Conservation (phyloP, 2,888 invertebrate species). For the Cerceris ruficornis region DNA sequence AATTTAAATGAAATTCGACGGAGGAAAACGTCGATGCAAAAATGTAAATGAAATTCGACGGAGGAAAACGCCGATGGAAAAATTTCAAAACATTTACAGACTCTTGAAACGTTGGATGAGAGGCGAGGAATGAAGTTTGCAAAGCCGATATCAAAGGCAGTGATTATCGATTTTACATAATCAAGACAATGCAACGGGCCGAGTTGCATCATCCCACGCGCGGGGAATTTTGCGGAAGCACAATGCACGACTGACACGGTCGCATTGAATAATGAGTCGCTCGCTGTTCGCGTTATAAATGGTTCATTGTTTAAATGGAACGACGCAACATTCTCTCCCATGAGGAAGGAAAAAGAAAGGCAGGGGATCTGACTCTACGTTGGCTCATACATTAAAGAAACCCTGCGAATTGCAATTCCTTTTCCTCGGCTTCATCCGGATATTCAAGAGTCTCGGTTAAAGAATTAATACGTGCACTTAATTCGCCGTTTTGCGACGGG, state of each 20-base stretch:
- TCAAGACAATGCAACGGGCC: constrained; percentile 42
- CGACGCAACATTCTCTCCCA: constrained; percentile 47
- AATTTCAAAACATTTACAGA: not conserved
- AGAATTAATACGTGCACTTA: too few relatives aligned
- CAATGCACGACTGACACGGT: constrained; percentile 55
- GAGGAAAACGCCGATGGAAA: too few relatives aligned
- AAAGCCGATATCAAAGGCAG: constrained; percentile 1
- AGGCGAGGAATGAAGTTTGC: not conserved
- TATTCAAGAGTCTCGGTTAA: not conserved
- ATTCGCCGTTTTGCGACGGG: too few relatives aligned
- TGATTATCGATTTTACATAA: constrained; percentile 36
- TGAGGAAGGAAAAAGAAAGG: constrained; percentile 24
- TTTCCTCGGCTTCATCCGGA: not conserved
- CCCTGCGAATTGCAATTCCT: constrained; percentile 21
- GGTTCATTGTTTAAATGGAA: constrained; percentile 53
- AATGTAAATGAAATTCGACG: too few relatives aligned
- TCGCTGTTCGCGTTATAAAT: constrained; percentile 41
- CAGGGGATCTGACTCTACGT: constrained; percentile 23
- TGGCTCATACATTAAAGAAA: constrained; percentile 9
- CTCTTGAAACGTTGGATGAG: not conserved
- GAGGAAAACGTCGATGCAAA: too few relatives aligned
- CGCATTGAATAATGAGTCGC: constrained; percentile 57
- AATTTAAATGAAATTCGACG: too few relatives aligned
- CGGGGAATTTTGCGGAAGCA: constrained; percentile 49
- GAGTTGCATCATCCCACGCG: constrained; percentile 37